These are phyloP conservation scores for Tetraodon nigroviridis DNA, from an alignment of 2,113 vertebrate genomes.

Conservation along the genomic window DNA sequence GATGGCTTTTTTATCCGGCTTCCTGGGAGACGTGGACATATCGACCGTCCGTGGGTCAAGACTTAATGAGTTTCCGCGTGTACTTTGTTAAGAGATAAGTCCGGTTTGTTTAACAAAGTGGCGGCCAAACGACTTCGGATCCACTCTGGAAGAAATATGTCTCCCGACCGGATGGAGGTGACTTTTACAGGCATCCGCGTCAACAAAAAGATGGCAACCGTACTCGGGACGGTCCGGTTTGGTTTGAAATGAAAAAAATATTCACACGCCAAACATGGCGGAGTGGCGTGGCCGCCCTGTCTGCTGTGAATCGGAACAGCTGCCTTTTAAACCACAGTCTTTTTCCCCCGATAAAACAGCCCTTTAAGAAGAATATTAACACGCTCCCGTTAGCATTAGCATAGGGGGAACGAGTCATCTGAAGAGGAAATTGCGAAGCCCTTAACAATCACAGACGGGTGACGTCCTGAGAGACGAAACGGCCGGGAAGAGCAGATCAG, in stretches of 20 bases:
- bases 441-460: constrained; percentile 35
- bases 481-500: constrained; percentile 35
- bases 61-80: constrained; percentile 1
- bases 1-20: not conserved
- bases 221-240: no score
- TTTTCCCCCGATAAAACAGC: constrained; percentile 7
- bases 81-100: constrained; percentile 1
- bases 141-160: constrained; percentile 3
- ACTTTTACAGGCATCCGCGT: no score
- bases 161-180: not conserved
- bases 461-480: constrained; percentile 45
- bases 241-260: no score
- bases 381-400: constrained; percentile 14
- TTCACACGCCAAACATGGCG: no score
- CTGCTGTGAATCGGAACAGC: not conserved
- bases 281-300: no score
- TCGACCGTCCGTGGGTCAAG: not conserved
- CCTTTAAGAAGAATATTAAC: constrained; percentile 7
- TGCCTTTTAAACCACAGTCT: constrained; percentile 25
- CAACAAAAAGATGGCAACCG: no score
- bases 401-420: constrained; percentile 33
- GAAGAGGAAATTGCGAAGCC: constrained; percentile 27
- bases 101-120: constrained; percentile 1
- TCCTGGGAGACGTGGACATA: not conserved
- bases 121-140: not conserved